Evolutionary conservation across 2,888 invertebrate species (phyloP).

Genomic region (Schizaphis graminum): DNA sequence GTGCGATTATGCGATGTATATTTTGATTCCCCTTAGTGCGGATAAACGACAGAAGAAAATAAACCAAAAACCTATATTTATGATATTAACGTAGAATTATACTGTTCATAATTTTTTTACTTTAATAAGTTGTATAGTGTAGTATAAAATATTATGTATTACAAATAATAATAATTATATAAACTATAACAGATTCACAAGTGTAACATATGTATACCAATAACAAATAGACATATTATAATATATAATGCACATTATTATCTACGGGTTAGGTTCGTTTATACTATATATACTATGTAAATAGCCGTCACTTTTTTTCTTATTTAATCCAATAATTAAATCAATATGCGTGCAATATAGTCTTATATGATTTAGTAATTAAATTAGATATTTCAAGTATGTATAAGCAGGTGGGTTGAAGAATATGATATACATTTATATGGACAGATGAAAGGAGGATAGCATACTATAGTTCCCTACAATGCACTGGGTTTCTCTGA

Average conservation of each 20-base stretch:
- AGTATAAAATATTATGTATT: not conserved
- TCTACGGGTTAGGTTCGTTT: too few relatives aligned
- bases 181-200: not conserved
- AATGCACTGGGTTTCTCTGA: not conserved
- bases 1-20: not conserved
- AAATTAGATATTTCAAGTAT: too few relatives aligned
- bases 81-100: not conserved
- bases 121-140: not conserved
- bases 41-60: not conserved
- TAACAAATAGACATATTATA: too few relatives aligned
- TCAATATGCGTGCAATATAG: not conserved
- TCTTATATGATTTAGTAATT: not conserved
- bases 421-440: not conserved
- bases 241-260: too few relatives aligned
- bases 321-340: not conserved
- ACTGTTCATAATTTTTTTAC: not conserved
- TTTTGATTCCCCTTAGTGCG: not conserved
- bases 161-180: not conserved
- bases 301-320: not conserved
- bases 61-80: not conserved
- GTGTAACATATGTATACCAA: not conserved
- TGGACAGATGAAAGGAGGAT: not conserved
- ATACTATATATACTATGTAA: too few relatives aligned
- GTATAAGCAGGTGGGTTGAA: not conserved
- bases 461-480: not conserved